Conservation (phyloP, 2,797 vertebrate genomes). For the Thunnus albacares region DNA sequence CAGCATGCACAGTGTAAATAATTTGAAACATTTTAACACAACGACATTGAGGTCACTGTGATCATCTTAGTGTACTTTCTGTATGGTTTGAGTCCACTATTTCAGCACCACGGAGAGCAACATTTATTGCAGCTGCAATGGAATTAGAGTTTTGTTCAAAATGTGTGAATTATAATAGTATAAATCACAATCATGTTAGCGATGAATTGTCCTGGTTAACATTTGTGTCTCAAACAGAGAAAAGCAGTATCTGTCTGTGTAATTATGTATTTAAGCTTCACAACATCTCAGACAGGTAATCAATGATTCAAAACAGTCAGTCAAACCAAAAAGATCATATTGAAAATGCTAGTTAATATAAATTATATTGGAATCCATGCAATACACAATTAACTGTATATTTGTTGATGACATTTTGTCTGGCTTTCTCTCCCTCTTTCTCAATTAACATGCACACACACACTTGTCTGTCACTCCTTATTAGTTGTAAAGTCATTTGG, state of each 20-base stretch:
- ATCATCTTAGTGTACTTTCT: background rate
- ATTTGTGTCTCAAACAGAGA: background rate
- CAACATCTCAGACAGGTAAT: background rate
- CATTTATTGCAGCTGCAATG: background rate
- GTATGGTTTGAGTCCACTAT: background rate
- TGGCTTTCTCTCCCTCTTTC: background rate
- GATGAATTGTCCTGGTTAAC: background rate
- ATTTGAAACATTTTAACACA: background rate
- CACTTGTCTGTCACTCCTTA: background rate
- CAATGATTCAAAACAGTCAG: background rate
- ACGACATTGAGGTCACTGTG: background rate
- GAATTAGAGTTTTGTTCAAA: background rate
- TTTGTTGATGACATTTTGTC: no score
- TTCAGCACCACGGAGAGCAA: constrained; percentile 52
- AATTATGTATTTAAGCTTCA: background rate
- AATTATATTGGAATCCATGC: background rate
- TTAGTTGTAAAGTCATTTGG: background rate
- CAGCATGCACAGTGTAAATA: background rate
- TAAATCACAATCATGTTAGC: background rate
- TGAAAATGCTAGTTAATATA: background rate
- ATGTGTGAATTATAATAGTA: background rate
- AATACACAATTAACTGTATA: background rate
- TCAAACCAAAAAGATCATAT: no score
- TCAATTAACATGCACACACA: background rate
- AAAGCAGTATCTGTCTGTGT: background rate